Conservation (phyloP, 37 sponge, comb jelly and placozoan genomes). For the Aplysina aerophoba region DNA sequence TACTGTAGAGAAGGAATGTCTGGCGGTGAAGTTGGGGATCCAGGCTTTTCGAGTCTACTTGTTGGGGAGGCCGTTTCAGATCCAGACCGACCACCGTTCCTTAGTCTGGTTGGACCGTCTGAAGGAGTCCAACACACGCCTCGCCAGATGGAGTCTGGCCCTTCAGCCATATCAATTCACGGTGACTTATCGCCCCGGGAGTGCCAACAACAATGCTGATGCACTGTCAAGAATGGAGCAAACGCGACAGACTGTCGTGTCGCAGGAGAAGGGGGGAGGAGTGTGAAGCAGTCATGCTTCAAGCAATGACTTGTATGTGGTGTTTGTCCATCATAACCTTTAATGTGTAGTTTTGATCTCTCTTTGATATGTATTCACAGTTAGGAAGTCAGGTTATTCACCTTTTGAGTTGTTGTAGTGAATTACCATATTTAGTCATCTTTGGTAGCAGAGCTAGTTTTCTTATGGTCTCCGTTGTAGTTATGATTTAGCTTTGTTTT, state of each 20-base stretch:
- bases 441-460: no score
- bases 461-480: no score
- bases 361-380: no score
- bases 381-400: no score
- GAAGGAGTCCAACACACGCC: slow-evolving; percentile 44
- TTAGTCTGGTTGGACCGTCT: slow-evolving; percentile 35
- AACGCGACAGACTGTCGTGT: slow-evolving; percentile 1
- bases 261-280: slow-evolving; percentile 57
- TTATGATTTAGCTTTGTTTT: no score
- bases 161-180: slow-evolving; percentile 50
- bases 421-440: no score
- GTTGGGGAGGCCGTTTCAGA: slow-evolving; percentile 37
- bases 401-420: no score
- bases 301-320: no score
- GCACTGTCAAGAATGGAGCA: slow-evolving; percentile 19
- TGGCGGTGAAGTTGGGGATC: slow-evolving; percentile 25
- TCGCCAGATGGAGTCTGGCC: slow-evolving; percentile 45
- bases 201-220: slow-evolving; percentile 40
- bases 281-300: slow-evolving; percentile 24
- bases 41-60: slow-evolving; percentile 40
- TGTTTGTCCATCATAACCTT: no score
- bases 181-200: slow-evolving; percentile 18
- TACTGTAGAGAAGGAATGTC: slow-evolving; percentile 47
- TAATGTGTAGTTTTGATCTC: no score
- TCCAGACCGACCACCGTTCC: slow-evolving; percentile 59